Evolutionary conservation across 2,113 vertebrate genomes (phyloP).

Genomic region (Probosciger aterrimus): DNA sequence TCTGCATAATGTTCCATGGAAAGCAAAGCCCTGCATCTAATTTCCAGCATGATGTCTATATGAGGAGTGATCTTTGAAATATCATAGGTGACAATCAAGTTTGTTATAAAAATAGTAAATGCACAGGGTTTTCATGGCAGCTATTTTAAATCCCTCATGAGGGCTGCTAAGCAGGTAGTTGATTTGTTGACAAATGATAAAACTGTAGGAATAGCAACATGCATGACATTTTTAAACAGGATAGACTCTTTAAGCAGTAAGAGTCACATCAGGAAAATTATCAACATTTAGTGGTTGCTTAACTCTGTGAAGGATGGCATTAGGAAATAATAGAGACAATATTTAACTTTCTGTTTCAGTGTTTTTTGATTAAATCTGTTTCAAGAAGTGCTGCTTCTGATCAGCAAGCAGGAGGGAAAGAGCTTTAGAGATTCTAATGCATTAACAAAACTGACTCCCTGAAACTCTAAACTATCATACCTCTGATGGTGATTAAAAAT

Average conservation of each 20-base stretch:
- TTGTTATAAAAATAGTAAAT: conserved; percentile 81
- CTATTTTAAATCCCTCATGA: conserved; percentile 78
- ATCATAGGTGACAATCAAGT: conserved; percentile 83
- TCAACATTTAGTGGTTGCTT: conserved; percentile 67
- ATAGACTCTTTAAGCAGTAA: conserved; percentile 54
- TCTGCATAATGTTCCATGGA: conserved; percentile 86
- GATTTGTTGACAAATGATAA: conserved; percentile 83
- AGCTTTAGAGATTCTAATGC: conserved; percentile 4
- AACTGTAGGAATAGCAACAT: conserved; percentile 71
- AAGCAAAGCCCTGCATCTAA: conserved; percentile 80
- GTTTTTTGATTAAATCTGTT: conserved; percentile 56
- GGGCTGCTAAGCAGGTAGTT: conserved; percentile 76
- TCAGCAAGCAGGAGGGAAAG: conserved; percentile 21
- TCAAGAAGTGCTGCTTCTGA: conserved; percentile 46
- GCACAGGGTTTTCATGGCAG: conserved; percentile 74
- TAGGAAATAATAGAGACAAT: conserved; percentile 51
- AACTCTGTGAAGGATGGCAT: conserved; percentile 49
- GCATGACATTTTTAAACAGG: conserved; percentile 70
- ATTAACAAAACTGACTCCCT: neutral
- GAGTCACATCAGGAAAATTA: conserved; percentile 63
- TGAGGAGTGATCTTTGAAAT: conserved; percentile 81
- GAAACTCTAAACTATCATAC: neutral
- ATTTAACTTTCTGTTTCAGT: conserved; percentile 47
- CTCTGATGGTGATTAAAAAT: conserved; percentile 36
- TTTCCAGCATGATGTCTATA: conserved; percentile 84